Evolutionary conservation across 2,113 vertebrate genomes (phyloP), one percentile per base, ranked within the genome.

Genomic region (Oophaga pumilio): DNA sequence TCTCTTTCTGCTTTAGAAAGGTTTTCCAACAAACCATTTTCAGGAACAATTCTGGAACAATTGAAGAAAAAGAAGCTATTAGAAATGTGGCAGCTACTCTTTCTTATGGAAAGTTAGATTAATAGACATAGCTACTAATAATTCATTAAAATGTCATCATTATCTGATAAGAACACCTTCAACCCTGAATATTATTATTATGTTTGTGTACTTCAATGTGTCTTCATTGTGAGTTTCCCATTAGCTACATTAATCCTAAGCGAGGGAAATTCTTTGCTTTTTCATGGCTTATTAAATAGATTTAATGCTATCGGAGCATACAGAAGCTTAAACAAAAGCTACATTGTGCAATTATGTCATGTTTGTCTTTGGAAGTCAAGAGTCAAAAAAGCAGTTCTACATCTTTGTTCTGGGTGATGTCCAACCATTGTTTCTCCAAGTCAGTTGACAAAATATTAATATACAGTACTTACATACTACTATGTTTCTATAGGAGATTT

Each of bases 291-390:
- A 17, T 69, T 26, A 69, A 69, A 69, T 28, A 69, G 68, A 28
- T 69, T 69, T 15, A 69, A 14, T 7, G 11, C 68, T 13, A 28
- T 28, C 68, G 12, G 11, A n/a, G 62, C n/a, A 66, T 24, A 66
- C 62, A 69, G 64, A 68, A 68, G n/a, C 10, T 68, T 68, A 68
- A 68, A 13, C 64, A 68, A 69, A 68, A 68, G 64, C 64, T 68
- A 69, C 68, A 69, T 17, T 11, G 12, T 28, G 68, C 13, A 17
- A 6, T 28, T 28, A 15, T 69, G 24, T 28, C 64, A 26, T 68
- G 9, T 10, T 68, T 28, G 15, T 69, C 4, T 33, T 14, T 69
- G 26, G 13, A 69, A 17, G 14, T 13, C 68, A 69, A n/a, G 68
- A 33, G 26, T 14, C 11, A 33, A 15, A 26, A 14, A 69, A 15